Base-by-base conservation (phyloP, 2,113 vertebrate species). In the Mastomys natalensis region DNA sequence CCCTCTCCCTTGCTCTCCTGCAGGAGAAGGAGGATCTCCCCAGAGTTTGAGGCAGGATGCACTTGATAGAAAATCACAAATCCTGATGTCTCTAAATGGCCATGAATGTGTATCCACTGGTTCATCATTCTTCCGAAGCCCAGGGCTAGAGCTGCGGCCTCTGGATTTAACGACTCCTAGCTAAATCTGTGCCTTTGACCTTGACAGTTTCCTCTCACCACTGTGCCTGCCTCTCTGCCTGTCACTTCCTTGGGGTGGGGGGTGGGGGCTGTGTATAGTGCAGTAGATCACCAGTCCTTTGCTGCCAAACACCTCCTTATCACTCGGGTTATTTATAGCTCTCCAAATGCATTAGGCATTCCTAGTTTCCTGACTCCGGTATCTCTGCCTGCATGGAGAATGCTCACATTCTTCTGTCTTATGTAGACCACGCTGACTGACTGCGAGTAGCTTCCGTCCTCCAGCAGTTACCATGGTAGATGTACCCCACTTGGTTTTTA, bases 291-390 rank as follows among this genome's bases (percentile, higher is more conserved):
- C 34, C 45, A 89, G 43, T 64, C 62, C 43, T 58, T 55, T 66
- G 6, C 40, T 60, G 66, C 43, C 7, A 21, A 26, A 73, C 48
- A 40, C 22, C 37, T 2, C 11, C 66, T 70, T 89, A 34, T 40
- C 29, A 29, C 70, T 76, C n/a, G 48, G 68, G 11, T 90, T 87
- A 64, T 62, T 88, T 87, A 7, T 87, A 34, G 87, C 43, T 48
- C 55, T 51, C 58, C 34, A 93, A 77, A 66, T 84, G 90, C 78
- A 62, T 89, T 89, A 78, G 58, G 37, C 45, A 78, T 84, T 68
- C 89, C 17, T 26, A 66, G 40, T 87, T 78, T 40, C 48, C 34
- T 86, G 68, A 40, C 0, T 43, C 55, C 40, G 7, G 26, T 55
- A 16, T n/a, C 55, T 62, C 26, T 11, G 21, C 45, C 55, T 51